Evolutionary conservation across 2,113 vertebrate genomes (phyloP), one percentile per base, ranked within the genome.

Genomic region (human): DNA sequence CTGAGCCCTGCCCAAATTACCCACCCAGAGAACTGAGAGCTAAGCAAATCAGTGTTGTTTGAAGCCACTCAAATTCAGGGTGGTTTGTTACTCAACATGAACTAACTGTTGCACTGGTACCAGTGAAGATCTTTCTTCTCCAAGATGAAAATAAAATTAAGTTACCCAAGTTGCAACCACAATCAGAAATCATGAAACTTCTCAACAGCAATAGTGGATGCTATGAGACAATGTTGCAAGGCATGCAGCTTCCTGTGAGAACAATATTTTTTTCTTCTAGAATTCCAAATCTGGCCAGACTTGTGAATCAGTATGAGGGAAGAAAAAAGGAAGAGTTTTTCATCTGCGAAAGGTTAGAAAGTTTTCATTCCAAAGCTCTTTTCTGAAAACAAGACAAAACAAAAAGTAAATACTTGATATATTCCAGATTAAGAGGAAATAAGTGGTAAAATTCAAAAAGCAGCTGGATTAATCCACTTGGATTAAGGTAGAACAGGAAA

Each of bases 371-470:
- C 12, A 30, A 17, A 18, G 45, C 59, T 68, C 14, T 22, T 86
- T 79, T 35, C 45, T 20, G 43, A 43, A 76, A 75, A 59, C 6
- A 16, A 75, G 35, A 35, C n/a, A 43, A 86, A 52, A 43, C 35
- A 13, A 66, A 23, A 6, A 30, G 30, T 25, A 25, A 35, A 68
- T 10, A 25, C n/a, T 55, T 40, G 16, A 68, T n/a, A 30, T 14
- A 20, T 87, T 86, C 48, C 59, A 45, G 83, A n/a, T 45, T 9
- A 8, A 68, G 59, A 35, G 40, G 45, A n/a, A 78, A 68, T 43
- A 38, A 64, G 1, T 0, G 0, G 18, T 48, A 20, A 12, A 2
- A 12, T 20, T 43, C 35, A 23, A 22, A 5, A 5, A 61, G 4
- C 8, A 59, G 16, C 13, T 30, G 4, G 22, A 30, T 61, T 30